Evolutionary conservation across 1,140 invertebrate genomes (phyloP), one percentile per base, ranked within the genome.

Genomic region (Drosophila bipectinata): DNA sequence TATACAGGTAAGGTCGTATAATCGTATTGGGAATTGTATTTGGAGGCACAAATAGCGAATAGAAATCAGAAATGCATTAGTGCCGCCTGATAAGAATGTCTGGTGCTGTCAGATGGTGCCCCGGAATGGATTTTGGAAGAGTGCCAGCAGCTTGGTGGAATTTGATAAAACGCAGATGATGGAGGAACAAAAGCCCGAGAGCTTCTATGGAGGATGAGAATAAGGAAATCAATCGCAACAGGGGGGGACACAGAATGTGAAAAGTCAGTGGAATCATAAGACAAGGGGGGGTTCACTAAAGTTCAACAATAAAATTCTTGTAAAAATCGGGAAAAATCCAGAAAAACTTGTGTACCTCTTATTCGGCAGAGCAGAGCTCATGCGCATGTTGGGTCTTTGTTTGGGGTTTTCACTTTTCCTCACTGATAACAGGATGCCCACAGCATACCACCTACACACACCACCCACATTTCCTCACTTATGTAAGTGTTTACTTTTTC

Each of bases 351-450:
- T 68, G 48, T 68, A 68, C 48, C 41, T 18, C 12, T 32, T 60
- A 37, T 14, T 3, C 21, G 21, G 21, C 21, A 21, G 21, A 21
- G 10, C 55, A 53, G 4, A 44, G 79, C 79, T 82, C 47, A 63
- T 82, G 79, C 79, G 79, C 79, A 78, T 63, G 59, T 78, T 77
- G 32, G 14, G 15, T 6, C 49, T 69, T 67, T 82, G 57, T 62
- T 80, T 37, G 57, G 44, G 26, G 45, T 66, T 45, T 79, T 76
- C 55, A 47, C 55, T 67, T 59, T 78, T 45, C 24, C 32, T 34
- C 62, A 44, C 14, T 74, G 62, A 79, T 74, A 79, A 79, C 52
- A 53, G 24, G 14, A 32, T 21, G 39, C 37, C n/a, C 58, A 39
- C 64, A 55, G 55, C 60, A 66, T 59, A 39, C 37, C 24, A 7